Evolutionary conservation across 1,140 invertebrate genomes (phyloP), one percentile per base, ranked within the genome.

Genomic region (Leptinotarsa defecta): DNA sequence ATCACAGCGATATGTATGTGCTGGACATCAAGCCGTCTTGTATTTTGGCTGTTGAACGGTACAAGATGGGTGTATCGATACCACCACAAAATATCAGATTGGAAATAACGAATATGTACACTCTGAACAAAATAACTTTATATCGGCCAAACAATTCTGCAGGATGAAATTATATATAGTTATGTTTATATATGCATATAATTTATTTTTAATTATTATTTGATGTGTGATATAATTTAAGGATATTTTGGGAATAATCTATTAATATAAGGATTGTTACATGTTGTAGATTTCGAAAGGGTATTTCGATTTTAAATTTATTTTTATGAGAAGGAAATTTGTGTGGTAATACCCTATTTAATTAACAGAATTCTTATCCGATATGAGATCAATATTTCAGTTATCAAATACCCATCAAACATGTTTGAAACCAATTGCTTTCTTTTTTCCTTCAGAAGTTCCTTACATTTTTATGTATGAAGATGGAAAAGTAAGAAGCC

Each of bases 1-100:
- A 95, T 82, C 93, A 94, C 81, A 92, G 92, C 84, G 94, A 95
- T 85, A 88, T 94, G 72, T 90, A 93, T 84, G 88, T 94, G 49
- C 84, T 95, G 57, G 93, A 95, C 84, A 92, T 94, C 83, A 87
- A 89, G 76, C 93, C 93, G 20, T 89, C 89, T 8, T 85, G 90
- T 80, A 89, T 92, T 48, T 83, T 92, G 62, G 85, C 87, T 73
- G 91, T 93, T 13, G 83, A 91, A 61, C 86, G 91, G 77, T 80
- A 92, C 80, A 89, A 90, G 73, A 81, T 94, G 72, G 90, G 93
- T 78, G 88, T 88, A 13, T 85, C 87, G 1, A 87, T 82, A 69
- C 84, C 94, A 74, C 93, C 92, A 4, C 83, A 86, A 73, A 89
- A 89, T 82, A 85, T 69, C 68, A 85, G 84, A 67, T 74, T 71